These are phyloP conservation scores for Amblyteles armatorius DNA, from an alignment of 2,888 invertebrate genomes.

Conservation along the genomic window DNA sequence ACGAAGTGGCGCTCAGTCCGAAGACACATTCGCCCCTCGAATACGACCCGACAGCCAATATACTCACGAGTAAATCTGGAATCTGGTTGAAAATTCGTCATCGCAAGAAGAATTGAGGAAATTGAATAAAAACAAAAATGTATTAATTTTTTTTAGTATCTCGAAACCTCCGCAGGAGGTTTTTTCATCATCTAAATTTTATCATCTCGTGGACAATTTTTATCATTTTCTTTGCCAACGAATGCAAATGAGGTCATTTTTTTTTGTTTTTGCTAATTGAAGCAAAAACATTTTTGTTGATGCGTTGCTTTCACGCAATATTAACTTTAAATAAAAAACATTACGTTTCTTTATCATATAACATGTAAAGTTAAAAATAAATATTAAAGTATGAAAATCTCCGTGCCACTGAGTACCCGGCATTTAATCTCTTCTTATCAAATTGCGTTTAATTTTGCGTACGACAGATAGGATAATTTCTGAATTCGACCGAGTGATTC, in stretches of 20 bases:
- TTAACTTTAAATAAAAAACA: background rate
- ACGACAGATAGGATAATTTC: background rate
- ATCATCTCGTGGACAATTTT: background rate
- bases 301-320: background rate
- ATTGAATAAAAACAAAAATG: background rate
- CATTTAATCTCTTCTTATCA: background rate
- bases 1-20: slow-evolving; percentile 71
- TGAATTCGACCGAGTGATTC: background rate
- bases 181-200: background rate
- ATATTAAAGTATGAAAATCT: background rate
- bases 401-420: background rate
- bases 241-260: background rate
- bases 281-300: background rate
- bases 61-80: slow-evolving; percentile 72
- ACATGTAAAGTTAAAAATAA: background rate
- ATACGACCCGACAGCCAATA: slow-evolving; percentile 71
- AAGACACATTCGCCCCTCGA: slow-evolving; percentile 69
- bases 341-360: background rate
- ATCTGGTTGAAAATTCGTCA: slow-evolving; percentile 74
- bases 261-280: background rate
- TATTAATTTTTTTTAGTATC: background rate
- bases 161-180: background rate
- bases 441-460: background rate
- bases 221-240: background rate
- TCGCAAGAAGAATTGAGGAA: slow-evolving; percentile 51